phyloP scores from a whole-genome alignment of 2,888 invertebrate species.

The Myopa testacea region DNA sequence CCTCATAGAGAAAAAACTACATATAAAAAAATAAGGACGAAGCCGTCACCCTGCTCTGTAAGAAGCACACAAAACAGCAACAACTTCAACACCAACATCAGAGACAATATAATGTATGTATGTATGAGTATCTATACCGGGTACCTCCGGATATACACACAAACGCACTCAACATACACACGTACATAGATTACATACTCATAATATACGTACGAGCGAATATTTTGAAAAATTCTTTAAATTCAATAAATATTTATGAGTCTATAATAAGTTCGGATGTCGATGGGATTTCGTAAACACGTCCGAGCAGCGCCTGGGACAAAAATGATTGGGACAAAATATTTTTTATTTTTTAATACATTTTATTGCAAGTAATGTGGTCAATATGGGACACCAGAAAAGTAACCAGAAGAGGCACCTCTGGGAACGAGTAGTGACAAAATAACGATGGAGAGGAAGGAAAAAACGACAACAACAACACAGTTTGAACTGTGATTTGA shows the following conservation, averaged over 20 bases:
- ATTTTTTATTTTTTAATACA: neutral
- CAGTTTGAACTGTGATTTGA: neutral
- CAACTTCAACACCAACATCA: no score
- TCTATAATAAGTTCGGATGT: conserved; percentile 54
- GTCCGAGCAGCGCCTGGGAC: conserved; percentile 15
- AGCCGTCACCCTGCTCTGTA: no score
- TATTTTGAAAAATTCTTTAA: conserved; percentile 61
- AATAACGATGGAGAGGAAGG: neutral
- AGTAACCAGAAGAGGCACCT: neutral
- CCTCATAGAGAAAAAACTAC: neutral
- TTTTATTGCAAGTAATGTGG: conserved; percentile 3
- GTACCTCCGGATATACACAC: no score
- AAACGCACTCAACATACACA: neutral
- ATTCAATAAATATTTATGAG: conserved; percentile 66
- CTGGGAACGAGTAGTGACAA: neutral
- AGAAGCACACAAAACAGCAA: no score
- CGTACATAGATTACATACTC: neutral
- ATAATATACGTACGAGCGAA: neutral
- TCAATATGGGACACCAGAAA: conserved; percentile 2
- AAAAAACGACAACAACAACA: neutral
- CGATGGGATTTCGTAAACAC: conserved; percentile 37
- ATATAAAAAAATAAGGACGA: neutral
- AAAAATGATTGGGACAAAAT: neutral
- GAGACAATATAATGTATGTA: no score
- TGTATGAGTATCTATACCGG: no score